Conservation (phyloP, 2,797 vertebrate species). For the Micromesistius poutassou region DNA sequence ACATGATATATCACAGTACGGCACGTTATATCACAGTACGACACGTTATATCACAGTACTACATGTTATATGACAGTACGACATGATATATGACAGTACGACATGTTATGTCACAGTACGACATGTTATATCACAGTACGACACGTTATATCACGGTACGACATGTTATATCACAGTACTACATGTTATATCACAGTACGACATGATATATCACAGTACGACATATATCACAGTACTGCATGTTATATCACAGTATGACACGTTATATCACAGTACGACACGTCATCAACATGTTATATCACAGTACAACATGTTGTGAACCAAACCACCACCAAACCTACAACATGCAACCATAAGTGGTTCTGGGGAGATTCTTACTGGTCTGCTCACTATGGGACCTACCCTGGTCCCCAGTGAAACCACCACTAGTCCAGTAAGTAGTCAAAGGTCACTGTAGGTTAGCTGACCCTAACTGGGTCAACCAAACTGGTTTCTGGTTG, state of each 20-base stretch:
- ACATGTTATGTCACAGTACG: background rate
- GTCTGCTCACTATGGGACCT: background rate
- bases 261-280: background rate
- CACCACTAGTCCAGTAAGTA: background rate
- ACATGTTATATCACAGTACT: too few species aligned
- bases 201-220: background rate
- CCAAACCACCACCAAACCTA: too few species aligned
- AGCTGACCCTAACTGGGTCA: background rate
- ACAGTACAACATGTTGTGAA: background rate
- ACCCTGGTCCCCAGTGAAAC: background rate
- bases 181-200: background rate
- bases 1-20: too few species aligned
- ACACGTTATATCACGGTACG: too few species aligned
- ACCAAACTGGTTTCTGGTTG: background rate
- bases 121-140: too few species aligned
- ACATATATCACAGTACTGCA: background rate
- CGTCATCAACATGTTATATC: background rate
- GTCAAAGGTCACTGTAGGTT: background rate
- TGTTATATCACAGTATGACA: too few species aligned
- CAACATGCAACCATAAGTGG: too few species aligned
- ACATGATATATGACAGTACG: background rate
- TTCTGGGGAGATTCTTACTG: too few species aligned
- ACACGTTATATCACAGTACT: too few species aligned
- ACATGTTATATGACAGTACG: background rate
- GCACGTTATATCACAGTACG: too few species aligned